Base-by-base conservation (phyloP, 2,888 invertebrate genomes). In the Lycaena phlaeas region DNA sequence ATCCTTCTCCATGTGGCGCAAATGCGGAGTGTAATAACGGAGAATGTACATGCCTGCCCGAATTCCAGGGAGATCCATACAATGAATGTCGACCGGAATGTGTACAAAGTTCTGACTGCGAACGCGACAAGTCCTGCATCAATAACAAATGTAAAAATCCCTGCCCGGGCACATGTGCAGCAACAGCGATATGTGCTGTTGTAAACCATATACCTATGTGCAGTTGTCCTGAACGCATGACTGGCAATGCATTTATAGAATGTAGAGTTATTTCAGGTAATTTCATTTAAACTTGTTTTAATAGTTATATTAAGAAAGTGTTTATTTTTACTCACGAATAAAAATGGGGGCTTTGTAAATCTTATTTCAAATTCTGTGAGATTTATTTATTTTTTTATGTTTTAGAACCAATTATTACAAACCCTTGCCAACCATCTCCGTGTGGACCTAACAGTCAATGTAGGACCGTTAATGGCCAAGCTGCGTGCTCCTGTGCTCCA, bases 51-150 rank as follows among this genome's bases (percentile, higher is more conserved):
- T 95, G 94, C 58, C 61, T 91, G 10, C 81, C 88, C 1, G 91
- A 92, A 59, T 93, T 90, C 53, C 87, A 88, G 57, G 94, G 94
- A 36, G 91, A 94, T 70, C 93, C 94, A 1, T 92, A 91, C 56
- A 69, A 76, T 46, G 90, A 88, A 36, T 94, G 94, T 63, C 86
- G 92, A 46, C 94, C 94, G 1, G 93, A 94, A 74, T 94, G 94
- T 68, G 86, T 92, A 9, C 82, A 91, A 18, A 93, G 90, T 59
- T 84, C 86, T 3, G 94, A 94, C 53, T 94, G 94, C 64, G 72
- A 88, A 4, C 86, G 89, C 37, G 81, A 89, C 58, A 87, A 86
- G 60, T 89, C 93, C 34, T 94, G 93, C 56, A 84, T 91, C 4
- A 84, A 86, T 57, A 91, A 90, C 59, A 92, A 93, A 70, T 95